Evolutionary conservation across 2,888 invertebrate species (phyloP).

Genomic region (Arge pagana): DNA sequence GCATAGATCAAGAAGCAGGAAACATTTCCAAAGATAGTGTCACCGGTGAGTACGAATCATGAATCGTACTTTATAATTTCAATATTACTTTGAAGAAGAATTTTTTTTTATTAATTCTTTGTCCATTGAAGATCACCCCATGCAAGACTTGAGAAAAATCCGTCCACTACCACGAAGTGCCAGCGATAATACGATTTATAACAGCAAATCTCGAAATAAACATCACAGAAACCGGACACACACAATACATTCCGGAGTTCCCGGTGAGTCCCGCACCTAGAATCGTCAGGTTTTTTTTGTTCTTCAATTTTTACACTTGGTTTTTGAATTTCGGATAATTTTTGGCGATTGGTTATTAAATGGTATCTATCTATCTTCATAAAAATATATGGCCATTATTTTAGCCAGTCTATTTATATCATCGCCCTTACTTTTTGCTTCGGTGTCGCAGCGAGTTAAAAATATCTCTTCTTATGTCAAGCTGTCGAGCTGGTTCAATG

Average conservation of each 20-base stretch:
- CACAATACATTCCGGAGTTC: slow-evolving; percentile 46
- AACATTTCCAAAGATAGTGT: slow-evolving; percentile 48
- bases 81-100: neutral
- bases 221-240: slow-evolving; percentile 45
- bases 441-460: slow-evolving; percentile 40
- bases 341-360: slow-evolving; percentile 1
- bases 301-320: slow-evolving; percentile 11
- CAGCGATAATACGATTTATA: slow-evolving; percentile 57
- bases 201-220: slow-evolving; percentile 48
- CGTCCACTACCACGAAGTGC: slow-evolving; percentile 54
- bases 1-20: slow-evolving; percentile 49
- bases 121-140: slow-evolving; percentile 45
- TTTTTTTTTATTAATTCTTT: too few species aligned
- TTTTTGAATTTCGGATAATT: slow-evolving; percentile 1
- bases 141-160: slow-evolving; percentile 49
- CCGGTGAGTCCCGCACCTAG: slow-evolving; percentile 42
- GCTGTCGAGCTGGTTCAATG: slow-evolving; percentile 31
- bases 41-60: slow-evolving; percentile 39
- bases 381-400: slow-evolving; percentile 30
- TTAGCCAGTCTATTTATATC: slow-evolving; percentile 43
- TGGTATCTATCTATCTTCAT: slow-evolving; percentile 8
- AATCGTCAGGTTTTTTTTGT: slow-evolving; percentile 15
- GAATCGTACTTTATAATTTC: neutral
- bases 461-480: slow-evolving; percentile 40
- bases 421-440: slow-evolving; percentile 34